Evolutionary conservation across 1,140 invertebrate genomes (phyloP).

Genomic region (Drosophila busckii): DNA sequence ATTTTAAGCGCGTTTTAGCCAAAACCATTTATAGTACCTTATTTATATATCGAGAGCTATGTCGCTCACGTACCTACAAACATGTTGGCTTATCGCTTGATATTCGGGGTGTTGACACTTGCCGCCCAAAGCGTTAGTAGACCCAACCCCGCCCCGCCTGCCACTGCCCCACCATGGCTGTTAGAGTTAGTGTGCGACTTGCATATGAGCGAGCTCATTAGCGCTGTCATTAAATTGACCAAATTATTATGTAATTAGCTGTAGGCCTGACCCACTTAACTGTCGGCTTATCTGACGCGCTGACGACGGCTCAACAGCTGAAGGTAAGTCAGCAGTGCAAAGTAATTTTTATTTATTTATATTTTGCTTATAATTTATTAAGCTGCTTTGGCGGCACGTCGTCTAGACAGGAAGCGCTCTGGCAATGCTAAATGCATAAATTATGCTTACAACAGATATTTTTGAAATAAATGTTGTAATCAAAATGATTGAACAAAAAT

Average conservation of each 20-base stretch:
- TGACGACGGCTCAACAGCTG: slow-evolving; percentile 23
- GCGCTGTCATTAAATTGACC: slow-evolving; percentile 64
- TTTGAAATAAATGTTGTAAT: too few relatives aligned
- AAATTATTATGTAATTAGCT: slow-evolving; percentile 78
- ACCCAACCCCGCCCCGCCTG: slow-evolving; percentile 8
- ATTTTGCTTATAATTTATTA: slow-evolving; percentile 24
- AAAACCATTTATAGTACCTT: slow-evolving; percentile 16
- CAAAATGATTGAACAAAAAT: too few relatives aligned
- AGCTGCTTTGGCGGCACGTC: slow-evolving; percentile 22
- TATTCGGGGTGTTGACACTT: slow-evolving; percentile 31
- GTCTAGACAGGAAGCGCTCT: slow-evolving; percentile 31
- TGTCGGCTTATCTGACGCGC: slow-evolving; percentile 23
- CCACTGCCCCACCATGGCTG: background rate
- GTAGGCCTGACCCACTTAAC: slow-evolving; percentile 60
- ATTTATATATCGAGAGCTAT: too few relatives aligned
- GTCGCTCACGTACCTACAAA: slow-evolving; percentile 32
- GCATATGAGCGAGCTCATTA: slow-evolving; percentile 67
- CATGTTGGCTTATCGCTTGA: slow-evolving; percentile 13
- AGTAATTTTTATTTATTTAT: slow-evolving; percentile 2
- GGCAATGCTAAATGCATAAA: slow-evolving; percentile 15
- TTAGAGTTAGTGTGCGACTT: slow-evolving; percentile 19
- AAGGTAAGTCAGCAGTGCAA: slow-evolving; percentile 4
- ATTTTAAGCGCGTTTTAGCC: slow-evolving; percentile 56
- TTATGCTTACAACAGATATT: background rate
- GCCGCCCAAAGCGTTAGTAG: slow-evolving; percentile 32